Evolutionary conservation across 2,888 invertebrate genomes (phyloP), one percentile per base, ranked within the genome.

Genomic region (Strigamia crassipes): DNA sequence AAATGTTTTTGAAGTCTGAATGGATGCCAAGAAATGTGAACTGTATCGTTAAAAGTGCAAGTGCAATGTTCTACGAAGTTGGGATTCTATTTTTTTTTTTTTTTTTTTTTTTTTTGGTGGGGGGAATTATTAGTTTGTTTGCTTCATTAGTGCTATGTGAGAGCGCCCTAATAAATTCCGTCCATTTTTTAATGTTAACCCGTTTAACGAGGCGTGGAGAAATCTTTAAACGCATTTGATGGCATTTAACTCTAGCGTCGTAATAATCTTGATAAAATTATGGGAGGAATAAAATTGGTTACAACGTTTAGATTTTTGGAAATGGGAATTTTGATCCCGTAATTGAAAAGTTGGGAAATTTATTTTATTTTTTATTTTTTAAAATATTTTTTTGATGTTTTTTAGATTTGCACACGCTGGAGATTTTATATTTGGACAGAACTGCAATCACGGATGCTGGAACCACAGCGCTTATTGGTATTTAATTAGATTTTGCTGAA

Each of bases 361-460:
- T n/a, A 21, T 18, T 23, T 61, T 21, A 23, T 6, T 61, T 23
- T 21, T 78, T 78, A 21, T 34, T 77, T 78, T 78, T 78, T 78
- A 13, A n/a, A n/a, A n/a, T n/a, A n/a, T n/a, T n/a, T n/a, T n/a
- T 78, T 78, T 78, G 9, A 4, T 77, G 9, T 77, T 77, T 77
- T 77, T 23, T 27, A 78, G 78, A 41, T 2, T 78, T 78, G 34
- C 34, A 34, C 15, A 10, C 34, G 1, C 5, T 78, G 4, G 78
- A 78, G 41, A 41, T 78, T 78, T 41, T 78, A n/a, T 78, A 78
- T 41, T 38, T 78, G n/a, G 78, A 78, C 27, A 31, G 78, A 31
- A 78, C 78, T 78, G 78, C 78, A 38, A 31, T 78, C 78, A 78
- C 78, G 13, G 78, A 78, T 78, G 78, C 15, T 78, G 78, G 78